Evolutionary conservation across 2,797 vertebrate species (phyloP), one percentile per base, ranked within the genome.

Genomic region (Gobio occitaniae): DNA sequence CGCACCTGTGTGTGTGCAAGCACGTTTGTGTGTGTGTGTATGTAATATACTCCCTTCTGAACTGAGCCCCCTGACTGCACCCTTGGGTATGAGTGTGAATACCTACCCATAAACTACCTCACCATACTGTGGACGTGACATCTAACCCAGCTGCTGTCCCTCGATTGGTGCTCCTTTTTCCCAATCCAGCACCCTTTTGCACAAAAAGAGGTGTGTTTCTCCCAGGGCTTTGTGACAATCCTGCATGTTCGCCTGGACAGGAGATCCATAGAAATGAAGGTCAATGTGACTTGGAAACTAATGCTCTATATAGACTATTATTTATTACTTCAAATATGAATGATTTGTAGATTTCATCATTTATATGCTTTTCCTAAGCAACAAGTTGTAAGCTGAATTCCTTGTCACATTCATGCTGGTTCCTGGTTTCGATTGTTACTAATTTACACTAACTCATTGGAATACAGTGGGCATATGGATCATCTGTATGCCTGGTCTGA

Each of bases 221-320:
- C 66, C 88, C 86, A 83, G 82, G 85, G 88, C 88, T 90, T 88
- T 94, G 92, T 90, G 86, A 92, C 89, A 90, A 93, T 93, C 91
- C 89, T 94, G 93, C 94, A 95, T 94, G 94, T 92, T 90, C 91
- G 93, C 92, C 91, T 93, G 89, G 88, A 89, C 90, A 89, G 89
- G 69, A 91, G 88, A 92, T 87, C 91, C 89, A 86, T 84, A 85
- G n/a, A 71, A 56, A 89, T 84, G 86, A 90, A 89, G 90, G 92
- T 91, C 89, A 93, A 93, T 93, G 92, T 94, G 93, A 94, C 92
- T 90, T 91, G 91, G 91, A 91, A 90, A 90, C 66, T 87, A 83
- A 59, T 87, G 48, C 75, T 80, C 29, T 36, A 63, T 82, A n/a
- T 54, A 16, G 66, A 32, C 38, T 61, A 56, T 25, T 0, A 38